Evolutionary conservation across 2,113 vertebrate species (phyloP).

Genomic region (Rhinopomastus cyanomelas): DNA sequence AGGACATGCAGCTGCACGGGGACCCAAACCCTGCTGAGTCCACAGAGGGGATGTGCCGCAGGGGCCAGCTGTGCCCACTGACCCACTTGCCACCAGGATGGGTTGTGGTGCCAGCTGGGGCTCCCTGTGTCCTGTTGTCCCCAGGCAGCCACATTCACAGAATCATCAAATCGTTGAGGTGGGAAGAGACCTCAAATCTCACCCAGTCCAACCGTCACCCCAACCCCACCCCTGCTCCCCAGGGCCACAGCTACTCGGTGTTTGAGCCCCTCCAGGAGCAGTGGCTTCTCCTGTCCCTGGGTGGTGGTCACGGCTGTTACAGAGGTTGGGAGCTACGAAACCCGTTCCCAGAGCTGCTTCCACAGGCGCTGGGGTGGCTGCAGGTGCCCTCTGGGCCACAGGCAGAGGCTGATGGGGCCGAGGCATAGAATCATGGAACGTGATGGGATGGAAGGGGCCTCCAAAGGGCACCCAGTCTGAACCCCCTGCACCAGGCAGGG

Average conservation of each 20-base stretch:
- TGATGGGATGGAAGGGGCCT: too few species aligned
- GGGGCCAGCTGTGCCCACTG: background rate
- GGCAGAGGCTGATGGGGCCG: background rate
- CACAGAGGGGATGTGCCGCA: background rate
- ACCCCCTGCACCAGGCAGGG: too few species aligned
- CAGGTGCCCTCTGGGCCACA: fast-evolving
- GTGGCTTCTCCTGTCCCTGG: too few species aligned
- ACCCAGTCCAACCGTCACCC: too few species aligned
- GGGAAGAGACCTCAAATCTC: too few species aligned
- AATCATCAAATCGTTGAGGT: too few species aligned
- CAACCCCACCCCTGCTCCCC: too few species aligned
- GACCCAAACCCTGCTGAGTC: background rate
- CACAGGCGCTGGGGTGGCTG: background rate
- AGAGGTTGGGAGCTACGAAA: background rate
- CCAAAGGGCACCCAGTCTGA: too few species aligned
- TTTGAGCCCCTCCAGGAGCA: too few species aligned
- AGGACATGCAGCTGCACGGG: background rate
- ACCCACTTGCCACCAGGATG: background rate
- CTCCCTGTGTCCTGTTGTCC: fast-evolving
- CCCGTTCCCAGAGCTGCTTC: fast-evolving
- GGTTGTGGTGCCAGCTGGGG: fast-evolving
- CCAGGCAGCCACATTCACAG: background rate
- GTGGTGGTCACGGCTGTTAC: too few species aligned
- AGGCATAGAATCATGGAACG: too few species aligned
- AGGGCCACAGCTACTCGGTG: too few species aligned